Evolutionary conservation across 1,140 invertebrate genomes (phyloP).

Genomic region (Drosophila micromelanica): DNA sequence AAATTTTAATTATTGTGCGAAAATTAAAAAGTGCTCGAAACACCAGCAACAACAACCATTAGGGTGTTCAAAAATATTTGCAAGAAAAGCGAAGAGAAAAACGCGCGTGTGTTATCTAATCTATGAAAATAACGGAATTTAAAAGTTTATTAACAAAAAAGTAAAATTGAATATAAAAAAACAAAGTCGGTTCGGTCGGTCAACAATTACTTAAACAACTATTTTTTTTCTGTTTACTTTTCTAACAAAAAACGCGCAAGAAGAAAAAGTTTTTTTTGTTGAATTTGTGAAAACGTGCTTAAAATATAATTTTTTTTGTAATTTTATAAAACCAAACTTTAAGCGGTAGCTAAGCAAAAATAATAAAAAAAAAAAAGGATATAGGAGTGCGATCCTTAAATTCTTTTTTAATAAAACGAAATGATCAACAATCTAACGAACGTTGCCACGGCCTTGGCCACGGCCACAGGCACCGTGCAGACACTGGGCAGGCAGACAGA

Average conservation of each 20-base stretch:
- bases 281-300: constrained; percentile 11
- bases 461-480: constrained; percentile 63
- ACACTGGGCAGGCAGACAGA: constrained; percentile 36
- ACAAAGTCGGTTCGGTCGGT: constrained; percentile 15
- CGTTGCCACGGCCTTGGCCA: constrained; percentile 47
- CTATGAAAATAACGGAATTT: constrained; percentile 45
- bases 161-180: constrained; percentile 8
- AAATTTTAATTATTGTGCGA: constrained; percentile 10
- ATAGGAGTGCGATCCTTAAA: neutral
- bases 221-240: constrained; percentile 28
- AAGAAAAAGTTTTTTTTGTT: constrained; percentile 5
- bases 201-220: neutral
- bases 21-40: constrained; percentile 20
- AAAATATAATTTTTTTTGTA: constrained; percentile 16
- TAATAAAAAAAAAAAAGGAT: neutral
- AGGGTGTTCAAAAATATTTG: constrained; percentile 17
- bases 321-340: neutral
- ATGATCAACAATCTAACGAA: constrained; percentile 61
- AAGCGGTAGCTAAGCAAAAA: neutral
- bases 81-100: constrained; percentile 37
- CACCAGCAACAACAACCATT: constrained; percentile 11
- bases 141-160: constrained; percentile 13
- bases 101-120: constrained; percentile 79
- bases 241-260: constrained; percentile 2
- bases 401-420: constrained; percentile 6